A percentile compares a stretch with the other conserved stretches of the same genome.
Evolutionary conservation across 2,797 vertebrate species (phyloP).

Genomic region (Cryptoblepharus egeriae): DNA sequence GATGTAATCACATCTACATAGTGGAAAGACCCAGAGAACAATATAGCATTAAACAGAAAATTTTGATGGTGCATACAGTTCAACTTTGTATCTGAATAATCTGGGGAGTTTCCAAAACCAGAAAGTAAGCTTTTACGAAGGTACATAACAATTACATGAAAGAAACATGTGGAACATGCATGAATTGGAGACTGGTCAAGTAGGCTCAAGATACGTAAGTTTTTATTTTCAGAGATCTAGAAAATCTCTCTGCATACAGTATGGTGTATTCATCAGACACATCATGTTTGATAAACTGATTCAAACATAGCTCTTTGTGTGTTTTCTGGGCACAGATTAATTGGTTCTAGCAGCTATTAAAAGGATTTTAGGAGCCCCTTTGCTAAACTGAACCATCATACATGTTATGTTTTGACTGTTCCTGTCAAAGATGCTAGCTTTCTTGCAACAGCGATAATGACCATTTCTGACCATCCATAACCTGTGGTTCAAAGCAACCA

Average conservation of each 20-base stretch:
- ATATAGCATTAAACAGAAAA: not conserved
- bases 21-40: not conserved
- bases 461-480: not conserved
- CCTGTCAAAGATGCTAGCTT: not conserved
- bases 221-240: not conserved
- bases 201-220: not conserved
- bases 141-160: not conserved
- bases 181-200: not conserved
- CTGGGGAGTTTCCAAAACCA: not conserved
- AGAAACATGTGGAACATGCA: not conserved
- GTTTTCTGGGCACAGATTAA: not conserved
- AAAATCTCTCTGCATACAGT: not conserved
- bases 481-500: not conserved
- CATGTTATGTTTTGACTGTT: not conserved
- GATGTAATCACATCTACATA: not conserved
- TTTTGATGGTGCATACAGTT: not conserved
- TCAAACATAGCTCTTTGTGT: not conserved
- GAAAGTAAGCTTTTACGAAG: not conserved
- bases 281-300: not conserved
- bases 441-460: not conserved
- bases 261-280: not conserved
- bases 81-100: not conserved
- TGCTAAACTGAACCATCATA: not conserved
- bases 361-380: not conserved
- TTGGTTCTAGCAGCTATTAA: not conserved